These are phyloP conservation scores for Tortricodes alternella DNA, from an alignment of 2,888 invertebrate genomes.

Conservation along the genomic window DNA sequence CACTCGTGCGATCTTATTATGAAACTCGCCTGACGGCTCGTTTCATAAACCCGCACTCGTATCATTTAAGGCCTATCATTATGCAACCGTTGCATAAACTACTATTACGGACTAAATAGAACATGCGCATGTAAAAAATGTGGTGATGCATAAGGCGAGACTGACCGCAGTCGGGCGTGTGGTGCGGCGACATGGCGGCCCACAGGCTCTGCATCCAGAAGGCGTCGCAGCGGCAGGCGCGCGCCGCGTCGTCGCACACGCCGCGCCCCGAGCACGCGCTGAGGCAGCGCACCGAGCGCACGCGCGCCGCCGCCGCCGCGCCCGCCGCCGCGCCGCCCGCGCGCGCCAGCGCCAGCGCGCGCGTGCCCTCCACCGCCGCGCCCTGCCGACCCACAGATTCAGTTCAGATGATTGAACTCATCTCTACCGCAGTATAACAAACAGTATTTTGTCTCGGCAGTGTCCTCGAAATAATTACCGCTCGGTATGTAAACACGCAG, in stretches of 20 bases:
- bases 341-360: conserved; percentile 38
- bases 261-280: conserved; percentile 97
- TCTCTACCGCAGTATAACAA: no score
- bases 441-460: no score
- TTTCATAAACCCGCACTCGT: no score
- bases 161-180: conserved; percentile 91
- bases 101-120: no score
- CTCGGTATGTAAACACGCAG: no score
- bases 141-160: no score
- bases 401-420: neutral
- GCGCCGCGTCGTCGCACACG: conserved; percentile 90
- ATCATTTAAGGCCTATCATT: no score
- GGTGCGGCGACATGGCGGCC: conserved; percentile 83
- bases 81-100: no score
- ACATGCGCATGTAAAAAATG: no score
- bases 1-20: no score
- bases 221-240: conserved; percentile 94
- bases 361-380: conserved; percentile 52
- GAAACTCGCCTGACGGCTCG: no score
- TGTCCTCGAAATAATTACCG: no score
- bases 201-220: conserved; percentile 97
- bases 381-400: conserved; percentile 42
- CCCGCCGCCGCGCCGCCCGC: conserved; percentile 44
- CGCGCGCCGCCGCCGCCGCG: conserved; percentile 85
- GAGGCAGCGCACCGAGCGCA: conserved; percentile 94